Base-by-base conservation (phyloP, 92 coral and sea anemone species). In the Micromussa lordhowensis region DNA sequence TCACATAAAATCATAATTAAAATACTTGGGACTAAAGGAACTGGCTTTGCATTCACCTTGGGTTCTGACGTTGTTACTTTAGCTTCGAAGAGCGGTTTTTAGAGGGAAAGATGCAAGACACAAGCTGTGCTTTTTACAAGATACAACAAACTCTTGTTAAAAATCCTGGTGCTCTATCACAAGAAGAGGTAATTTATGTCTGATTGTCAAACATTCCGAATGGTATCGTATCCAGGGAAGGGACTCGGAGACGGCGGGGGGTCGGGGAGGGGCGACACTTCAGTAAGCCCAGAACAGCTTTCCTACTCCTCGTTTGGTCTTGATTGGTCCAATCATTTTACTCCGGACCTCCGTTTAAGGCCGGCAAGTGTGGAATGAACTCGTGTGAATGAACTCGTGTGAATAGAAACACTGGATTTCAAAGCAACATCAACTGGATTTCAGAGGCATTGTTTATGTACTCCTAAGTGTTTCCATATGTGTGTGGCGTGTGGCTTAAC, bases 61-160 rank as follows among this genome's bases (percentile, higher is more conserved):
- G 69, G 22, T 63, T 63, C 30, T 63, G 1, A n/a, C n/a, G 30
- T n/a, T 63, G 14, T n/a, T 4, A 3, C 13, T 59, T 38, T 30
- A 91, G 94, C 36, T 91, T 82, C 55, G 74, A 88, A 77, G 59
- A 78, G 71, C 94, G 94, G 35, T 91, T 91, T 73, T 53, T 19
- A 16, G 94, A 88, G 57, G 94, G 89, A 16, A 87, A 84, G 49
- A 32, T 87, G 74, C 66, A 80, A n/a, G 96, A 93, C 82, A 66
- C 66, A 13, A 84, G 53, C 48, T 87, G 94, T 59, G 94, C 86
- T 32, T 88, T 93, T 51, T 93, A 87, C 96, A 93, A 93, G 81
- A 51, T 93, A 34, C 91, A 90, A 70, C 70, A 93, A 81, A 89
- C 32, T 34, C 85, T 88, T 40, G 85, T 68, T 12, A 59, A 66